Evolutionary conservation across 2,888 invertebrate species (phyloP).

Genomic region (Tetranychus truncatus): DNA sequence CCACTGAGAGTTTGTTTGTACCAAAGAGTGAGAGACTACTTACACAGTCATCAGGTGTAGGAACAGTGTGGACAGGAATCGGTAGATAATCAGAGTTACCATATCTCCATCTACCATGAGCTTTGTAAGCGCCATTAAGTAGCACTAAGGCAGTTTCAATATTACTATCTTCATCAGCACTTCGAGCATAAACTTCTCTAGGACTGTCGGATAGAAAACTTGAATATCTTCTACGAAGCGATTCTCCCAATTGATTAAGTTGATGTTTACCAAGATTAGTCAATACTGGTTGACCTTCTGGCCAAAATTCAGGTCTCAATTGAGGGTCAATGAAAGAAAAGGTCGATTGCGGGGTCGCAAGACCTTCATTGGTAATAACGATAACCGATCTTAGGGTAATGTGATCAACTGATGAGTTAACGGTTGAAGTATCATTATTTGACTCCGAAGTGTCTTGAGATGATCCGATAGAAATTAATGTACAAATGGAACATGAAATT

Average conservation of each 20-base stretch:
- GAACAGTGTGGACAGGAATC: background rate
- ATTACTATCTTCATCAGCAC: background rate
- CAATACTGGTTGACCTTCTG: background rate
- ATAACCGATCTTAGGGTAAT: background rate
- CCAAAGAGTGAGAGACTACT: background rate
- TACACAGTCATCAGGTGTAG: background rate
- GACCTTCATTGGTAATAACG: background rate
- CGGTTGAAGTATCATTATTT: background rate
- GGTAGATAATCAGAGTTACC: background rate
- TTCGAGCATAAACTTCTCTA: background rate
- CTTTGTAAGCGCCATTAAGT: background rate
- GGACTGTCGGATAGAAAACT: background rate
- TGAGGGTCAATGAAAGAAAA: background rate
- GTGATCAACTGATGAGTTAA: background rate
- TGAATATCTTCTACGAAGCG: background rate
- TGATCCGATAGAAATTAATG: background rate
- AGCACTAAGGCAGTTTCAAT: background rate
- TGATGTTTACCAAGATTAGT: constrained; percentile 20
- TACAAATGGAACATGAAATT: too few relatives aligned
- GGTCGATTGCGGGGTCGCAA: background rate
- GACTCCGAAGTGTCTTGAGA: background rate
- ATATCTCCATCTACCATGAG: background rate
- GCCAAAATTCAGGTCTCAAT: background rate
- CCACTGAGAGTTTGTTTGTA: background rate
- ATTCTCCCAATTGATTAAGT: background rate